Evolutionary conservation across 2,888 invertebrate genomes (phyloP).

Genomic region (Meandrusa payeni): DNA sequence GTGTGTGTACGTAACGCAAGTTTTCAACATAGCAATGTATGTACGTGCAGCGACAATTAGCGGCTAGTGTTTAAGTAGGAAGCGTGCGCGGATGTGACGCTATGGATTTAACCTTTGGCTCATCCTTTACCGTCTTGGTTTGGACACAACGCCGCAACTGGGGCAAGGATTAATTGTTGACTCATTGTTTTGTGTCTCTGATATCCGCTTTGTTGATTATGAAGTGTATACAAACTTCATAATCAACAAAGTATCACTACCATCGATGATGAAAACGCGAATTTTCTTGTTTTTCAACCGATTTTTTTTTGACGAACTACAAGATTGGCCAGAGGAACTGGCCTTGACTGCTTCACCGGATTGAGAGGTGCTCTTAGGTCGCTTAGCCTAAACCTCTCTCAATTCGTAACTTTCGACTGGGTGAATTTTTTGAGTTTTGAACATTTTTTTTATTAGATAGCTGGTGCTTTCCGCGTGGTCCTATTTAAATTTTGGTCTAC

Average conservation of each 20-base stretch:
- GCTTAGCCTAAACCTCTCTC: no score
- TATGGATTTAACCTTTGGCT: constrained; percentile 76
- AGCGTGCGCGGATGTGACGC: constrained; percentile 70
- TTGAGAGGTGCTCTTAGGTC: no score
- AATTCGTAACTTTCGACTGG: no score
- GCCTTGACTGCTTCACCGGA: no score
- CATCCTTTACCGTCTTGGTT: constrained; percentile 71
- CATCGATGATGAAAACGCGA: no score
- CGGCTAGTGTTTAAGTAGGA: constrained; percentile 63
- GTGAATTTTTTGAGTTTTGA: background rate
- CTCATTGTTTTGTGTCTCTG: constrained; percentile 33
- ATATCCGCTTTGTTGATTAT: constrained; percentile 12
- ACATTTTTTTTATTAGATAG: background rate
- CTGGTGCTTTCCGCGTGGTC: no score
- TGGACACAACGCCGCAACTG: constrained; percentile 46
- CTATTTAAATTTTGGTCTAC: no score
- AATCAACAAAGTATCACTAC: no score
- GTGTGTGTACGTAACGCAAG: background rate
- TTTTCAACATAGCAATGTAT: constrained; percentile 35
- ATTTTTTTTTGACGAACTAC: no score
- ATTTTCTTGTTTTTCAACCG: no score
- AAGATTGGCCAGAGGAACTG: no score
- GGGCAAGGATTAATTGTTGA: constrained; percentile 49
- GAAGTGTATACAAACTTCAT: no score
- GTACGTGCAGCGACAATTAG: constrained; percentile 60